Conservation (phyloP, 2,113 vertebrate species). For the Stigmatopora nigra region DNA sequence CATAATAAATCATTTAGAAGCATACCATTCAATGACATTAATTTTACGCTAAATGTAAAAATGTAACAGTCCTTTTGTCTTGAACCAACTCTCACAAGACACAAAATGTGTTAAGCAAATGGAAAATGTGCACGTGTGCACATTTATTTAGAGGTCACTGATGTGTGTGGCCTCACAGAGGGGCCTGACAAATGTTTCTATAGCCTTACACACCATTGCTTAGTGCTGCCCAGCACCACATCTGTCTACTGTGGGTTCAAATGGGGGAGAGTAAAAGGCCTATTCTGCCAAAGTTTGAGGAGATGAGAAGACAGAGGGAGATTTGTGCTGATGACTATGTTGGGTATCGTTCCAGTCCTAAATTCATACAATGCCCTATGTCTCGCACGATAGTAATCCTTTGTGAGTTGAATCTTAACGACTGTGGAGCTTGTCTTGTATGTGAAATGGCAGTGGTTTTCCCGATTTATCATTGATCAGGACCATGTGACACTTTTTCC, state of each 20-base stretch:
- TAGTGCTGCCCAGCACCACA: conserved; percentile 53
- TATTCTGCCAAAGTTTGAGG: conserved; percentile 1
- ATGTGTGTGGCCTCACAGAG: conserved; percentile 53
- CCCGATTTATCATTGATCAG: conserved; percentile 55
- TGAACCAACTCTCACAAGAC: conserved; percentile 35
- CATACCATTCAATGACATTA: neutral
- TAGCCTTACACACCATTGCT: conserved; percentile 50
- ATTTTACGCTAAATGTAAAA: conserved; percentile 18
- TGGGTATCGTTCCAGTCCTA: neutral
- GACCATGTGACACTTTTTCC: conserved; percentile 35
- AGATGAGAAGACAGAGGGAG: neutral
- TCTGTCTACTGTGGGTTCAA: conserved; percentile 34
- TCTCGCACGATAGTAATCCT: conserved; percentile 16
- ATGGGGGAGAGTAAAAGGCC: conserved; percentile 11
- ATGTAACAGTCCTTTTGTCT: conserved; percentile 33
- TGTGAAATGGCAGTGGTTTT: conserved; percentile 6
- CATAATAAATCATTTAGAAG: neutral
- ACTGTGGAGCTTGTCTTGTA: conserved; percentile 5
- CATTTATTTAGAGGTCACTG: conserved; percentile 61
- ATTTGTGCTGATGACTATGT: conserved; percentile 6
- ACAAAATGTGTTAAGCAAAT: conserved; percentile 18
- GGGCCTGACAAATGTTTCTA: conserved; percentile 52
- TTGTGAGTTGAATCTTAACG: neutral
- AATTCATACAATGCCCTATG: neutral
- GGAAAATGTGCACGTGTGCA: conserved; percentile 20